Conservation (phyloP, 1,140 invertebrate species). For the Phymastichus coffea region DNA sequence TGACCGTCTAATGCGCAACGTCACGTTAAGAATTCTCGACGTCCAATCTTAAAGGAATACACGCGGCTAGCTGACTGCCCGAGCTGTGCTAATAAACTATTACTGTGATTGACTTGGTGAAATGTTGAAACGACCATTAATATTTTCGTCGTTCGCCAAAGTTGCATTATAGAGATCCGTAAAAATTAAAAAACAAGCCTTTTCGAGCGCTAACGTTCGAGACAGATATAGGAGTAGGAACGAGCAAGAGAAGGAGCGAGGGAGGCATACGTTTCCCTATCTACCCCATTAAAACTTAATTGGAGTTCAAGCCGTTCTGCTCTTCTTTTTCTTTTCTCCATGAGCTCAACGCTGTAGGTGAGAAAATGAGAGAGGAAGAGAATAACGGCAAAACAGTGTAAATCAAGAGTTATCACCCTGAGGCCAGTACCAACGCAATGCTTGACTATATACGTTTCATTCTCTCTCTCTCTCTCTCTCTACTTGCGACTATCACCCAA, state of each 20-base stretch:
- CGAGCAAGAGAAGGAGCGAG: not conserved
- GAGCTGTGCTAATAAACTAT: too few relatives aligned
- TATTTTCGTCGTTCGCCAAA: too few relatives aligned
- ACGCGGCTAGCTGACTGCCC: too few relatives aligned
- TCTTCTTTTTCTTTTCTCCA: slow-evolving; percentile 19
- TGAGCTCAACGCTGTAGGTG: slow-evolving; percentile 33
- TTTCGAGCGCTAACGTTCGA: too few relatives aligned
- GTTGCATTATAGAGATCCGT: too few relatives aligned
- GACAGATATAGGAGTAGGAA: not conserved
- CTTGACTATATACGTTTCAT: too few relatives aligned
- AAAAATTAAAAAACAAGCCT: too few relatives aligned
- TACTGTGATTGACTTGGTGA: too few relatives aligned
- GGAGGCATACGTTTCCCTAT: slow-evolving; percentile 43
- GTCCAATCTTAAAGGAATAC: too few relatives aligned
- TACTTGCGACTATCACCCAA: slow-evolving; percentile 28
- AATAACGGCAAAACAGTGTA: slow-evolving; percentile 41
- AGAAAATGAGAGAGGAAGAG: slow-evolving; percentile 43
- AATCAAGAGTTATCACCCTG: slow-evolving; percentile 50
- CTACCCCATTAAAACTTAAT: slow-evolving; percentile 52
- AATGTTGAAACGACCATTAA: too few relatives aligned
- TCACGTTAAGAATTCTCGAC: too few relatives aligned
- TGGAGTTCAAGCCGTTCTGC: slow-evolving; percentile 46
- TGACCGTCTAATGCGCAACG: too few relatives aligned
- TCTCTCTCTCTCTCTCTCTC: slow-evolving; percentile 31
- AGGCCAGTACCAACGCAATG: slow-evolving; percentile 38